phyloP scores from a whole-genome alignment of 2,113 vertebrate species.

The Agelaius tricolor region DNA sequence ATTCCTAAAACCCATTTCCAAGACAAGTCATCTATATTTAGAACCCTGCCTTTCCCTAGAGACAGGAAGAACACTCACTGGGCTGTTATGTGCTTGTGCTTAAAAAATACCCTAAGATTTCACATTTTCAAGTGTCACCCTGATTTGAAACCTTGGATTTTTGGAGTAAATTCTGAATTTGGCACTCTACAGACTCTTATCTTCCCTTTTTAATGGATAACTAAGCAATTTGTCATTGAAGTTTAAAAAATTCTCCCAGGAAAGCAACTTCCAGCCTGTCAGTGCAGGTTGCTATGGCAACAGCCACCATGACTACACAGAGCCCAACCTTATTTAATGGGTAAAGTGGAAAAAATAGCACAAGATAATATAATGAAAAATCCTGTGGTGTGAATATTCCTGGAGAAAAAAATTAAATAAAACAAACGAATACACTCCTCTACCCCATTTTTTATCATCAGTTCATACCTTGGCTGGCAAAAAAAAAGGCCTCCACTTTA shows the following conservation, averaged over 20 bases:
- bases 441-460: background rate
- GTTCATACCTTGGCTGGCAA: background rate
- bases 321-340: background rate
- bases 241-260: background rate
- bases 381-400: background rate
- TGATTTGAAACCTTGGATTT: background rate
- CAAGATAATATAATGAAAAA: background rate
- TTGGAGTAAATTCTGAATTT: background rate
- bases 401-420: background rate
- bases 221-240: background rate
- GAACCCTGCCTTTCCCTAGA: background rate
- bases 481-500: background rate
- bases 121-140: background rate
- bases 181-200: background rate
- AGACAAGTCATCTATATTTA: background rate
- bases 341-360: background rate
- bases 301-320: background rate
- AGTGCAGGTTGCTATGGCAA: constrained; percentile 50
- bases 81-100: background rate
- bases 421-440: background rate
- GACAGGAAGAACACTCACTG: background rate
- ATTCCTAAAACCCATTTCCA: background rate
- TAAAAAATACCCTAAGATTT: background rate
- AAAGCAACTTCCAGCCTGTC: background rate
- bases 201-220: background rate